Evolutionary conservation across 2,113 vertebrate species (phyloP).

Genomic region (Danio rerio): GRCz12tu NC_133183.1:7953501-7954000

Average conservation of each 20-base stretch:
- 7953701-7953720: not conserved
- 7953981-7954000: not conserved
- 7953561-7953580: not conserved
- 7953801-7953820: conserved; percentile 21
- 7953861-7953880: conserved; percentile 19
- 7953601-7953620: not conserved
- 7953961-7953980: conserved; percentile 20
- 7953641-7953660: conserved; percentile 11
- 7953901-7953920: not conserved
- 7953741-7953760: conserved; percentile 18
- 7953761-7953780: conserved; percentile 1
- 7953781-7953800: conserved; percentile 7
- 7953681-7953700: conserved; percentile 15
- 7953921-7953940: not conserved
- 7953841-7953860: conserved; percentile 35
- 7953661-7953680: not conserved
- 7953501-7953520: conserved; percentile 7
- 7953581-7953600: not conserved
- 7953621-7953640: not conserved
- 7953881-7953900: conserved; percentile 1
- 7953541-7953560: not conserved
- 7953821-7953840: conserved; percentile 23
- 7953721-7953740: conserved; percentile 28
- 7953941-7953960: not conserved
- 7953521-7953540: not conserved